phyloP scores from a whole-genome alignment of 2,113 vertebrate genomes.

The Alces alces region DNA sequence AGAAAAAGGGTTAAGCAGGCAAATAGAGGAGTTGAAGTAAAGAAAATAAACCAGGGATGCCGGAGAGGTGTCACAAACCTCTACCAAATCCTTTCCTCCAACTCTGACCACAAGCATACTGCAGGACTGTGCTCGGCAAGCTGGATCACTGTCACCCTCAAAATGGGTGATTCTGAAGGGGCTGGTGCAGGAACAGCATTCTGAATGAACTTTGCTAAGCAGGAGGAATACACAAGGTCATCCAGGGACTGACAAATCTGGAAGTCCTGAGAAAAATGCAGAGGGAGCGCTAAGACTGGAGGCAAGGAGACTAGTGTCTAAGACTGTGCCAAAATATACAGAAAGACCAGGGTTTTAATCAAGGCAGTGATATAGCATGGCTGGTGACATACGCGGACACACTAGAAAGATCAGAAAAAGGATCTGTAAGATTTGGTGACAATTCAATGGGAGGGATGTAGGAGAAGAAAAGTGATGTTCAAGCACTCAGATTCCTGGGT shows the following conservation, averaged over 20 bases:
- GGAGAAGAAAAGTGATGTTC: not conserved
- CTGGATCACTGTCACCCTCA: accelerated
- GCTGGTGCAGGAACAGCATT: not conserved
- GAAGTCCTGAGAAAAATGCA: not conserved
- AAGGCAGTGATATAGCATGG: not conserved
- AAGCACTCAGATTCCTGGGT: not conserved
- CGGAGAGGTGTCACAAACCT: accelerated
- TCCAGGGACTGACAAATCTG: too few species aligned
- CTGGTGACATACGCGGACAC: accelerated
- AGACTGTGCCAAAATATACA: accelerated
- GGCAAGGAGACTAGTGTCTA: too few species aligned
- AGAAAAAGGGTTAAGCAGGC: not conserved
- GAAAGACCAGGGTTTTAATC: not conserved
- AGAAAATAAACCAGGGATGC: not conserved
- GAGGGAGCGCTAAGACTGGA: too few species aligned
- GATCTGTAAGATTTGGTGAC: too few species aligned
- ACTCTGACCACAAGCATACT: too few species aligned
- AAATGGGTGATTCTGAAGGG: not conserved
- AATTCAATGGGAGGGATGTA: not conserved
- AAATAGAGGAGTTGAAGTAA: not conserved
- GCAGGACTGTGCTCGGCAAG: accelerated
- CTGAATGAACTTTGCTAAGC: too few species aligned
- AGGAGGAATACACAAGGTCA: not conserved
- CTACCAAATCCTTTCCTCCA: accelerated
- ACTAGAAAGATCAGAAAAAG: not conserved